Evolutionary conservation across 2,113 vertebrate genomes (phyloP).

Genomic region (Ariopsis seemanni): DNA sequence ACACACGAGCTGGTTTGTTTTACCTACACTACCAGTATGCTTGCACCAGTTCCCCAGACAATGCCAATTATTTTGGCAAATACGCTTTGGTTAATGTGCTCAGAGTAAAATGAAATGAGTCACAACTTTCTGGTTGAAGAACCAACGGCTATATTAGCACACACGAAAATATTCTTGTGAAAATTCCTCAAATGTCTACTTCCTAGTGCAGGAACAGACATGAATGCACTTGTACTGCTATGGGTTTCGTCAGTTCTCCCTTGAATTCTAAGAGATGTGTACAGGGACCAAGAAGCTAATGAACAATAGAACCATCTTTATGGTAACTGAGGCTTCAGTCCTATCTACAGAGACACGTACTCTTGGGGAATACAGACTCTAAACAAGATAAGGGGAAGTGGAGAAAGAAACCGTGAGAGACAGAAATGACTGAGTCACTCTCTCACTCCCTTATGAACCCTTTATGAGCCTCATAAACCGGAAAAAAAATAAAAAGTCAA

Average conservation of each 20-base stretch:
- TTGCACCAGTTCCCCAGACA: slow-evolving; percentile 10
- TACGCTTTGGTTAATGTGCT: not conserved
- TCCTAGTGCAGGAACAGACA: not conserved
- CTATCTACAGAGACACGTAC: not conserved
- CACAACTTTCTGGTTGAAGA: not conserved
- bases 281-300: slow-evolving; percentile 11
- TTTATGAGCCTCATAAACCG: not conserved
- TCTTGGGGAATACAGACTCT: not conserved
- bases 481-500: not conserved
- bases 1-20: not conserved
- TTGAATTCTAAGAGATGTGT: not conserved
- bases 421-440: not conserved
- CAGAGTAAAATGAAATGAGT: not conserved
- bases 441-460: not conserved
- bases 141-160: not conserved
- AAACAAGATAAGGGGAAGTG: slow-evolving; percentile 1
- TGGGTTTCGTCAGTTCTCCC: slow-evolving; percentile 1
- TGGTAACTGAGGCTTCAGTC: slow-evolving; percentile 1
- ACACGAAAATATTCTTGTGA: not conserved
- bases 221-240: not conserved
- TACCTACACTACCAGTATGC: not conserved
- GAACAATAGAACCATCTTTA: not conserved
- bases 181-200: not conserved
- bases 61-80: not conserved
- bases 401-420: not conserved